A percentile compares a stretch with the other conserved stretches of the same genome.
Evolutionary conservation across 2,888 invertebrate genomes (phyloP).

Genomic region (Ormyrus rosae): DNA sequence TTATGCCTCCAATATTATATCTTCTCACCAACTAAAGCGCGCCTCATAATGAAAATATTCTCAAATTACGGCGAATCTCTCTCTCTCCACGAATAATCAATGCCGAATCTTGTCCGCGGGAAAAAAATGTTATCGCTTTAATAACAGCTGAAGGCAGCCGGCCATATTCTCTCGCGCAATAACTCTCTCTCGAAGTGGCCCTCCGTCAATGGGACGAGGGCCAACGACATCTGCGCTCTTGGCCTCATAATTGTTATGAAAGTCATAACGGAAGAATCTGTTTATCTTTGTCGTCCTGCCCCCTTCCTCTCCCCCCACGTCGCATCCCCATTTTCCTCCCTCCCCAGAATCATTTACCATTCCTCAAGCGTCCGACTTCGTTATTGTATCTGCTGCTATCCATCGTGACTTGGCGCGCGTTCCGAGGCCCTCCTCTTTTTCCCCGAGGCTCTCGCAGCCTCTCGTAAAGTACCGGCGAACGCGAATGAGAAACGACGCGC

Average conservation of each 20-base stretch:
- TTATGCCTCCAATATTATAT: too few relatives aligned
- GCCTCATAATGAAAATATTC: too few relatives aligned
- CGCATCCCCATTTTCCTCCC: too few relatives aligned
- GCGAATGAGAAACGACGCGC: slow-evolving; percentile 29
- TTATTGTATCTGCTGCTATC: slow-evolving; percentile 9
- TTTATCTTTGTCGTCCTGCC: slow-evolving; percentile 35
- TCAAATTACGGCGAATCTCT: too few relatives aligned
- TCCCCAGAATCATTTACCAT: slow-evolving; percentile 28
- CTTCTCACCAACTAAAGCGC: too few relatives aligned
- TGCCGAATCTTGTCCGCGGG: too few relatives aligned
- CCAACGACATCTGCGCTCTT: too few relatives aligned
- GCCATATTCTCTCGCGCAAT: background rate
- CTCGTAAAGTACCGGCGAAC: slow-evolving; percentile 21
- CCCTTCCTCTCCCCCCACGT: background rate
- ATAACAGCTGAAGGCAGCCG: too few relatives aligned
- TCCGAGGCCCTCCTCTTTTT: background rate
- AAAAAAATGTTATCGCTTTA: too few relatives aligned
- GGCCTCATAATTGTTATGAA: slow-evolving; percentile 47
- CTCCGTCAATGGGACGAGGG: slow-evolving; percentile 5
- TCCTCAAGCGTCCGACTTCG: background rate
- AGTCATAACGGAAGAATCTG: slow-evolving; percentile 45
- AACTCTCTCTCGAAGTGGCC: background rate
- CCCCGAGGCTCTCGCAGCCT: background rate
- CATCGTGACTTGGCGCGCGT: slow-evolving; percentile 23
- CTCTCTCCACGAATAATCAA: too few relatives aligned